Evolutionary conservation across 1,140 invertebrate species (phyloP).

Genomic region (Cherax destructor): DNA sequence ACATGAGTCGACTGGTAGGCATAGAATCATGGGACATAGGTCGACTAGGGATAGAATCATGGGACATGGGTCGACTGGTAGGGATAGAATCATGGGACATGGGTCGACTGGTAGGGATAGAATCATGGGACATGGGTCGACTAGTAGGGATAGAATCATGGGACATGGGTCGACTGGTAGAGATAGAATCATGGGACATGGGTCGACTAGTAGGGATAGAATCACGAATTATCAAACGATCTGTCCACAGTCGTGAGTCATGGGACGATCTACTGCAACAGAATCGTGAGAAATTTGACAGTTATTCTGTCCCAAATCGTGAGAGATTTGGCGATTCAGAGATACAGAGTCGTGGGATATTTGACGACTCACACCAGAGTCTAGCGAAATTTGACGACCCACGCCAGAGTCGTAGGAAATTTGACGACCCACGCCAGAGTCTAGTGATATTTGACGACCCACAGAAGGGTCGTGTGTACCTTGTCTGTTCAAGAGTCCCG

Average conservation of each 20-base stretch:
- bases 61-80: conserved; percentile 33
- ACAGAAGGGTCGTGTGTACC: conserved; percentile 30
- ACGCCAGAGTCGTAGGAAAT: conserved; percentile 28
- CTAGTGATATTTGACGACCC: conserved; percentile 24
- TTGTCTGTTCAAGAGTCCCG: conserved; percentile 31
- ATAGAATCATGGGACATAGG: too few relatives aligned
- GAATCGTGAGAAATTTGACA: too few relatives aligned
- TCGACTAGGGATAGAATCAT: conserved; percentile 19
- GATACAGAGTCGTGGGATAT: conserved; percentile 28
- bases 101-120: conserved; percentile 11
- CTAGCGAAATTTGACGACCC: conserved; percentile 28
- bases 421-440: conserved; percentile 17
- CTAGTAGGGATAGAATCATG: too few relatives aligned
- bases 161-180: too few relatives aligned
- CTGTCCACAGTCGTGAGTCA: neutral
- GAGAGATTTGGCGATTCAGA: conserved; percentile 25
- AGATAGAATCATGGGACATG: too few relatives aligned
- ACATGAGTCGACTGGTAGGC: conserved; percentile 23
- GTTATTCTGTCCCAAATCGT: neutral
- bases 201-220: too few relatives aligned
- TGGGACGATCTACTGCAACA: conserved; percentile 9
- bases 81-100: conserved; percentile 20
- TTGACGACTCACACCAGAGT: conserved; percentile 24
- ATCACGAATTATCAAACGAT: neutral
- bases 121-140: too few relatives aligned